These are phyloP conservation scores for Anthonomus grandis DNA, from an alignment of 1,140 invertebrate species.

Conservation along the genomic window DNA sequence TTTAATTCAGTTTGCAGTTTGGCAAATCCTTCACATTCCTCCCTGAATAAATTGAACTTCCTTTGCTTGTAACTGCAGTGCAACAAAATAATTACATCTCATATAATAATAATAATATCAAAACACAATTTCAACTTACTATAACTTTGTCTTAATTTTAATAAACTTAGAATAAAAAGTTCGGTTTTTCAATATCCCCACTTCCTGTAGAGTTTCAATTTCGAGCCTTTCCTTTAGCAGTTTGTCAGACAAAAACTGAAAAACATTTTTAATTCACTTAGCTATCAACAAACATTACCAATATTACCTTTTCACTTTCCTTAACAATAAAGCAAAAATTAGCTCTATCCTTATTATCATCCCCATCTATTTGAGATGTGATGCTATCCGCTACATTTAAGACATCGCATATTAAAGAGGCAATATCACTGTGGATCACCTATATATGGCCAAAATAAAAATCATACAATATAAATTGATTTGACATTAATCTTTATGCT, in stretches of 20 bases:
- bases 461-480: not conserved
- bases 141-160: conserved; percentile 96
- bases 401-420: conserved; percentile 74
- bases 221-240: conserved; percentile 90
- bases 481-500: conserved; percentile 43
- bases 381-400: conserved; percentile 75
- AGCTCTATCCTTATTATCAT: conserved; percentile 63
- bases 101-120: conserved; percentile 6
- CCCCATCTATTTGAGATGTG: conserved; percentile 54
- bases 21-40: conserved; percentile 98
- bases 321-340: conserved; percentile 75
- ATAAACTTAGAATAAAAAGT: conserved; percentile 96
- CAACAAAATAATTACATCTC: conserved; percentile 47
- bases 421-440: conserved; percentile 70
- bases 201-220: conserved; percentile 88
- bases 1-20: conserved; percentile 96
- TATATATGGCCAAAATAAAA: conserved; percentile 41
- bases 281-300: not conserved
- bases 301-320: conserved; percentile 70
- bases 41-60: conserved; percentile 97
- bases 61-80: conserved; percentile 99
- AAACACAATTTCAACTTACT: conserved; percentile 71
- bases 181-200: conserved; percentile 87
- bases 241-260: conserved; percentile 74
- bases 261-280: conserved; percentile 23